Percentiles rank a stretch among this genome's conserved stretches.
Conservation (phyloP, 2,797 vertebrate genomes). For the Merluccius polli region DNA sequence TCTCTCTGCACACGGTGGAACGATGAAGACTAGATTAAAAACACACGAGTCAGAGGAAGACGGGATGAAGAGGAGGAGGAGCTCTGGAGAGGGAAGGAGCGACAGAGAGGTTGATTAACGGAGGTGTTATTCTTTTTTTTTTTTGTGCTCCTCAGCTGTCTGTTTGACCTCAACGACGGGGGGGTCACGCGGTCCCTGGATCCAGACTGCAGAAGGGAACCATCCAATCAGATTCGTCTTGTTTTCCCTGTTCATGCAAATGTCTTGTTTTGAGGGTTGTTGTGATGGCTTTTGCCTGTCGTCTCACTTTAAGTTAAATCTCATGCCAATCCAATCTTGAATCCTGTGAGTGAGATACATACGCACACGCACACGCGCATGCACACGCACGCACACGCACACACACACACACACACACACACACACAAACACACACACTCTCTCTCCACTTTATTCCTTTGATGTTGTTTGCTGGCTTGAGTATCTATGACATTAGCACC, state of each 20-base stretch:
- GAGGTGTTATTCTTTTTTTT: constrained; percentile 13
- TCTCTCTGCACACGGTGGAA: constrained; percentile 33
- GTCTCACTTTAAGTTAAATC: neutral
- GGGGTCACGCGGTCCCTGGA: constrained; percentile 5
- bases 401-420: neutral
- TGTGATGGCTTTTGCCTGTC: neutral
- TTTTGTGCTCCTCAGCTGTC: constrained; percentile 22
- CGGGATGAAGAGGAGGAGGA: constrained; percentile 18
- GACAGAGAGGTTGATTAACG: constrained; percentile 31
- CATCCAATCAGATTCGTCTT: neutral
- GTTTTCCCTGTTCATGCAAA: neutral
- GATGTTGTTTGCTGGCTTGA: too few species aligned
- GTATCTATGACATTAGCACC: neutral
- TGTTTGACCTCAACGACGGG: constrained; percentile 17
- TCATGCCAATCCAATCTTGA: constrained; percentile 1
- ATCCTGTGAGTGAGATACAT: neutral
- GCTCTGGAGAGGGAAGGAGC: constrained; percentile 12
- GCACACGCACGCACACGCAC: neutral
- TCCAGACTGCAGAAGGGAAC: neutral
- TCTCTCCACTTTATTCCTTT: too few species aligned
- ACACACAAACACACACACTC: too few species aligned
- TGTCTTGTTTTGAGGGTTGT: neutral
- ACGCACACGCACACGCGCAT: neutral
- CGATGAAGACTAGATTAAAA: constrained; percentile 49
- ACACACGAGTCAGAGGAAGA: constrained; percentile 30